Conservation (phyloP, 2,797 vertebrate genomes). For the Nothura maculosa region DNA sequence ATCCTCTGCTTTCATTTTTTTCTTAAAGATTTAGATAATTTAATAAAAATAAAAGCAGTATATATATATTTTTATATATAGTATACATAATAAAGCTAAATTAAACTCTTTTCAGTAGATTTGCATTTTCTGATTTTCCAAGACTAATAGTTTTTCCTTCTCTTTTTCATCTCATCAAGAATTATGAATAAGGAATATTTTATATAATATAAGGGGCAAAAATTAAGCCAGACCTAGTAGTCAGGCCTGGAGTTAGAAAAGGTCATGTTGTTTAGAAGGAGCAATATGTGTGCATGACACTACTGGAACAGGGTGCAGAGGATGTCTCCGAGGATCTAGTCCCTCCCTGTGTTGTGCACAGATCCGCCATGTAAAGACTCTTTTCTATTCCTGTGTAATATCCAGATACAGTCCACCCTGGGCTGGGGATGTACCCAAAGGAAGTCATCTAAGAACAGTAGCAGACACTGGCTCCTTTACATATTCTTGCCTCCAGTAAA, state of each 20-base stretch:
- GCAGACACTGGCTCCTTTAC: neutral
- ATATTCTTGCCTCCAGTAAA: conserved; percentile 5
- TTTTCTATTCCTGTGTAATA: neutral
- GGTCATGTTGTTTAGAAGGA: neutral
- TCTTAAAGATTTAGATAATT: neutral
- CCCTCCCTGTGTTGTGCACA: neutral
- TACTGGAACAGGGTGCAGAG: neutral
- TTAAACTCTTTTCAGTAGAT: neutral
- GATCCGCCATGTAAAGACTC: neutral
- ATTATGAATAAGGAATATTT: neutral
- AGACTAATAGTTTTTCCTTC: neutral
- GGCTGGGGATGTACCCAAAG: accelerated
- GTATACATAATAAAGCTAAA: neutral
- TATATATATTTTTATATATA: no score
- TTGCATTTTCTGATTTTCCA: neutral
- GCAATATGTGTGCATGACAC: neutral
- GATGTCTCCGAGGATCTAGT: neutral
- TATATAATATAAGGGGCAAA: neutral
- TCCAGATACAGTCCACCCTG: neutral
- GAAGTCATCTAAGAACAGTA: neutral
- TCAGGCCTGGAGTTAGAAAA: neutral
- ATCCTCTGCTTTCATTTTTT: neutral
- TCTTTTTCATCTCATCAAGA: neutral
- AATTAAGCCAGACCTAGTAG: neutral
- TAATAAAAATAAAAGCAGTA: neutral